Evolutionary conservation across 2,888 invertebrate genomes (phyloP).

Genomic region (Microchrysa polita): DNA sequence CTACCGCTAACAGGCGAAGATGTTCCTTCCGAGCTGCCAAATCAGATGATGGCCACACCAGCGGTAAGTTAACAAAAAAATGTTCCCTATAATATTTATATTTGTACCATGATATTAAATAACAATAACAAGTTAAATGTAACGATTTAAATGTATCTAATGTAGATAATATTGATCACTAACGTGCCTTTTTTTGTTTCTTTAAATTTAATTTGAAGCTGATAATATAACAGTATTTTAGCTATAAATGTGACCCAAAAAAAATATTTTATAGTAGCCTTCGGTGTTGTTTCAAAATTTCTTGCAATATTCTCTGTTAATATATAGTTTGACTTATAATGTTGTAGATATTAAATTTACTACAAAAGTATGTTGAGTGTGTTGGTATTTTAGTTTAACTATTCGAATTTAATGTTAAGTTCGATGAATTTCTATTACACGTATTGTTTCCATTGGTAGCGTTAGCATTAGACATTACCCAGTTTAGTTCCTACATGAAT

Average conservation of each 20-base stretch:
- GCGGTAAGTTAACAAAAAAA: constrained; percentile 61
- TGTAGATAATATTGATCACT: constrained; percentile 1
- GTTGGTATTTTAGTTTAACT: neutral
- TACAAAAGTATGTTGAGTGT: constrained; percentile 4
- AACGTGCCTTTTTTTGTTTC: constrained; percentile 11
- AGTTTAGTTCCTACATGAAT: no score
- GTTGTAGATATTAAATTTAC: neutral
- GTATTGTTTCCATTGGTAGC: constrained; percentile 16
- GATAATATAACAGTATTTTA: neutral
- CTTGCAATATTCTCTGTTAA: no score
- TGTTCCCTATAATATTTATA: neutral
- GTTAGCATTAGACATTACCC: neutral
- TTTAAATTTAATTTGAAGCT: constrained; percentile 27
- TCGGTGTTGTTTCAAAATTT: constrained; percentile 32
- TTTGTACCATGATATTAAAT: neutral
- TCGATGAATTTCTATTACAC: neutral
- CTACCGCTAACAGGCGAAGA: constrained; percentile 50
- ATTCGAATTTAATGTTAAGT: neutral
- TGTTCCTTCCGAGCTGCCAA: constrained; percentile 55
- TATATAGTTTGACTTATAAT: neutral
- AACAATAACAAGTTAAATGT: constrained; percentile 2
- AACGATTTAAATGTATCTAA: neutral
- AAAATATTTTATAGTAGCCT: constrained; percentile 31
- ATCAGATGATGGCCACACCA: constrained; percentile 65
- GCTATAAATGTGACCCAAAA: constrained; percentile 17